Evolutionary conservation across 2,113 vertebrate species (phyloP).

Genomic region (Bathybates hornii): DNA sequence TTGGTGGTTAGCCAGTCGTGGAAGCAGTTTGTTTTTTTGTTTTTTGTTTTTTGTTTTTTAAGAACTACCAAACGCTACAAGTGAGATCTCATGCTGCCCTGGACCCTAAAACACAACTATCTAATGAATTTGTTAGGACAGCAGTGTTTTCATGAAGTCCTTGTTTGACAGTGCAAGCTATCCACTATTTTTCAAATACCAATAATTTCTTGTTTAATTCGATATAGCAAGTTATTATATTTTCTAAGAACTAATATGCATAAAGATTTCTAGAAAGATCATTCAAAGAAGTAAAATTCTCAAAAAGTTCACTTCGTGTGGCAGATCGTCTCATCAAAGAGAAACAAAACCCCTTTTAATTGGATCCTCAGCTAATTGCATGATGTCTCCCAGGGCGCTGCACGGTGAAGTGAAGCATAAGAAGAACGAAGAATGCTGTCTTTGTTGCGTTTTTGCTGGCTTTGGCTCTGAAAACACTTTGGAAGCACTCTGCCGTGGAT

Average conservation of each 20-base stretch:
- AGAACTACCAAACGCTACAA: not conserved
- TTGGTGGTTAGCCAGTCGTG: accelerated
- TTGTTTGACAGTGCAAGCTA: not conserved
- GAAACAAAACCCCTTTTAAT: slow-evolving; percentile 25
- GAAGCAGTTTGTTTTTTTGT: not conserved
- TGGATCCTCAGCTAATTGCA: slow-evolving; percentile 32
- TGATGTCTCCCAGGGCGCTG: not conserved
- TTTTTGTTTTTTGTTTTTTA: not conserved
- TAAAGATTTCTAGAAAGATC: not conserved
- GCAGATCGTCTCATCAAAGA: not conserved
- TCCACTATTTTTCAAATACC: not conserved
- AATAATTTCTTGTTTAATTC: not conserved
- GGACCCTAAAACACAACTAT: accelerated
- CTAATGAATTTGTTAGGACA: not conserved
- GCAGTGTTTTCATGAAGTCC: not conserved
- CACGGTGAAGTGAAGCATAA: slow-evolving; percentile 35
- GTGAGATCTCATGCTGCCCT: not conserved
- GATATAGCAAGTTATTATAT: not conserved
- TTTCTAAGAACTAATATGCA: not conserved
- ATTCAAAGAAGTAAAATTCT: not conserved
- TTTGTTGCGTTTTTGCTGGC: slow-evolving; percentile 41
- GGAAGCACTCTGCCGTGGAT: not conserved
- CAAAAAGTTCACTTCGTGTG: not conserved
- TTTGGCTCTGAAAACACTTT: not conserved
- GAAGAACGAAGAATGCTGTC: slow-evolving; percentile 23